These are phyloP conservation scores for Stegastes partitus DNA, from an alignment of 2,113 vertebrate species.

Conservation along the genomic window DNA sequence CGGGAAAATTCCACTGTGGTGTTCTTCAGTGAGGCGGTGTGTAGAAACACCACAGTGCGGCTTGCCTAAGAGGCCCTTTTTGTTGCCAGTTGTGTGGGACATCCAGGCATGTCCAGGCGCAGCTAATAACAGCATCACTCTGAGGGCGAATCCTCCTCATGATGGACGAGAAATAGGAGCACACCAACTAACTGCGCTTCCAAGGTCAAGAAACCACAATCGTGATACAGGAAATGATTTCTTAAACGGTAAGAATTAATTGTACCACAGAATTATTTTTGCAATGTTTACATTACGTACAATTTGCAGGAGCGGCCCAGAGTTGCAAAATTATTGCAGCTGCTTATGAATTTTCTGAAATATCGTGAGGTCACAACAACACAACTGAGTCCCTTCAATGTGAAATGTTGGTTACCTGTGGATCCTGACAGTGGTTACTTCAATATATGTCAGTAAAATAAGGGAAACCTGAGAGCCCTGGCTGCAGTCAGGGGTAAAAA, in stretches of 20 bases:
- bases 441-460: no score
- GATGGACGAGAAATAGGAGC: constrained; percentile 32
- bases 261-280: constrained; percentile 4
- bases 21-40: constrained; percentile 43
- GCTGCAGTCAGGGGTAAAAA: no score
- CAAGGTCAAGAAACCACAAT: constrained; percentile 5
- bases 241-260: constrained; percentile 1
- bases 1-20: constrained; percentile 67
- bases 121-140: constrained; percentile 61
- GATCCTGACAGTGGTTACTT: no score
- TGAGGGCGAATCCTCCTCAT: constrained; percentile 42
- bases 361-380: no score
- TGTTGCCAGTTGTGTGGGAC: constrained; percentile 42
- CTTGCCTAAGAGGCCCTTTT: constrained; percentile 35
- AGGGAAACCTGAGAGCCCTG: no score
- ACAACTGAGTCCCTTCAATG: no score
- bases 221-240: constrained; percentile 2
- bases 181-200: constrained; percentile 29
- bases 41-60: constrained; percentile 44
- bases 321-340: no score
- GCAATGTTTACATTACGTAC: no score
- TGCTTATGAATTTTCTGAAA: no score
- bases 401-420: no score
- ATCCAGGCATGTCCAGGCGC: constrained; percentile 65
- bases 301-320: no score